phyloP scores from a whole-genome alignment of 2,888 invertebrate genomes.

The Trachelus troglodyta region DNA sequence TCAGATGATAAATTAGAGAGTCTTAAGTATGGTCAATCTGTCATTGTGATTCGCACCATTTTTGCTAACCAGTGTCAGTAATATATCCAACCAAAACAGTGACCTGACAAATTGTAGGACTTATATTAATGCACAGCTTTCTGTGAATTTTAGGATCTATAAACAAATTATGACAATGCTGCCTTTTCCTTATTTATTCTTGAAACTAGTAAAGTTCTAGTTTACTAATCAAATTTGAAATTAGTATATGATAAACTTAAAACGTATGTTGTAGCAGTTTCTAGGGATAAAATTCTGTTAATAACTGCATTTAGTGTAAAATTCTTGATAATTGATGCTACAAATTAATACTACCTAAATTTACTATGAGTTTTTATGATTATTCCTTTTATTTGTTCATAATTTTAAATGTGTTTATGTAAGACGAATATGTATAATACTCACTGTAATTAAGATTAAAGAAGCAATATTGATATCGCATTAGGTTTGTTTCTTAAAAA shows the following conservation, averaged over 20 bases:
- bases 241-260: background rate
- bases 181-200: background rate
- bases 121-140: background rate
- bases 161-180: background rate
- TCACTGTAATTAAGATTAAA: background rate
- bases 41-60: background rate
- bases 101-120: background rate
- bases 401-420: background rate
- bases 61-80: background rate
- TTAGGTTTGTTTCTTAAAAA: background rate
- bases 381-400: background rate
- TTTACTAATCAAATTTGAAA: background rate
- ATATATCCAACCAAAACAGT: background rate
- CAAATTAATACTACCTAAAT: background rate
- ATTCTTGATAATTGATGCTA: background rate
- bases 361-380: background rate
- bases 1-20: conserved; percentile 12
- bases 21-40: background rate
- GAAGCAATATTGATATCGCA: background rate
- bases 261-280: background rate
- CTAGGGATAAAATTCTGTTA: background rate
- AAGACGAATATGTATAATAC: background rate
- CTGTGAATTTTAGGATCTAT: background rate
- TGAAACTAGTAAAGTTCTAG: background rate
- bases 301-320: background rate